These are phyloP conservation scores for Anarsia innoxiella DNA, from an alignment of 2,888 invertebrate genomes.

Conservation along the genomic window DNA sequence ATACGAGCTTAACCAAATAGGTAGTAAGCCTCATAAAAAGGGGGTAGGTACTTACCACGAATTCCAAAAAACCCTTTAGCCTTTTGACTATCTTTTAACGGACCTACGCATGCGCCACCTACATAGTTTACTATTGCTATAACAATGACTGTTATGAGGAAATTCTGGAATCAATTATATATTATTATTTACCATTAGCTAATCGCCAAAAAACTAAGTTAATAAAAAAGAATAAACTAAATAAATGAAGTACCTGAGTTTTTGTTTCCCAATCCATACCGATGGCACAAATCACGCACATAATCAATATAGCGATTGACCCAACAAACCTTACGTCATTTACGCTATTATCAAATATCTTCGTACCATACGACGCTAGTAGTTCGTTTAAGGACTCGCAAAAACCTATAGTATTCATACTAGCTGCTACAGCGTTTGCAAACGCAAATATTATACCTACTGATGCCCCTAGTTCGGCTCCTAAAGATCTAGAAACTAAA, in stretches of 20 bases:
- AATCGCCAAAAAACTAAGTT: no score
- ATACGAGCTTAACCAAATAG: no score
- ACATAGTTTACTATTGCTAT: slow-evolving; percentile 89
- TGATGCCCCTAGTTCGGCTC: slow-evolving; percentile 97
- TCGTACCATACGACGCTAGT: slow-evolving; percentile 75
- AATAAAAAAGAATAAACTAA: no score
- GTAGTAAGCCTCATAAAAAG: no score
- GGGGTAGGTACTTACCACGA: slow-evolving; percentile 80
- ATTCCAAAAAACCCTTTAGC: slow-evolving; percentile 89
- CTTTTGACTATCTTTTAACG: slow-evolving; percentile 57
- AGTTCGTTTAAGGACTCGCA: slow-evolving; percentile 92
- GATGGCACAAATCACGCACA: slow-evolving; percentile 91
- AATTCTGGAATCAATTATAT: slow-evolving; percentile 80
- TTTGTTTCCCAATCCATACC: slow-evolving; percentile 99
- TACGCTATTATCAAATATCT: slow-evolving; percentile 80
- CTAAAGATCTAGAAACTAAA: slow-evolving; percentile 95
- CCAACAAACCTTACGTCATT: slow-evolving; percentile 92
- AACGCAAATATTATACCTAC: slow-evolving; percentile 98
- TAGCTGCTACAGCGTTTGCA: slow-evolving; percentile 96
- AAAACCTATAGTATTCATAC: slow-evolving; percentile 98
- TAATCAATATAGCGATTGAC: slow-evolving; percentile 81
- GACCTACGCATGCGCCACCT: slow-evolving; percentile 86
- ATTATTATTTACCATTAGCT: no score
- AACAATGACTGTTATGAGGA: slow-evolving; percentile 85
- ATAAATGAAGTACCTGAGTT: no score